Conservation (phyloP, 2,113 vertebrate genomes). For the Gymnobelideus leadbeateri region DNA sequence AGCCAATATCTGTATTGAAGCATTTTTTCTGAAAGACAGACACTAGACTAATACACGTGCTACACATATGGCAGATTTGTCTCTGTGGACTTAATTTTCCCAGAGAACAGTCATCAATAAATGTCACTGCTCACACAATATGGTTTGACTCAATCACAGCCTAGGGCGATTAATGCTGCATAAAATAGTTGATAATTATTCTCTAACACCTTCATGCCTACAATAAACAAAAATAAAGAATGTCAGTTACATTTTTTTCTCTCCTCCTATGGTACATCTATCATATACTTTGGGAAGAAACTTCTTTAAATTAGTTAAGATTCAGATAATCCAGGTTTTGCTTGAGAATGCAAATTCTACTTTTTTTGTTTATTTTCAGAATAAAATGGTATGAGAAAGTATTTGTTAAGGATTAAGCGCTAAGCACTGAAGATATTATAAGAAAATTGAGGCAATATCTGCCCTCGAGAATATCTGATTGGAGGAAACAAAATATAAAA, state of each 20-base stretch:
- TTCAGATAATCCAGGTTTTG: neutral
- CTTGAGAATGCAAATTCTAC: neutral
- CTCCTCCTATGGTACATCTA: neutral
- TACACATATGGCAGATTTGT: neutral
- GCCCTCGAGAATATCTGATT: neutral
- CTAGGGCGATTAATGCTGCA: neutral
- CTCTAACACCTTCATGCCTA: neutral
- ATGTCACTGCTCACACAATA: neutral
- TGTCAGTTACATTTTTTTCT: neutral
- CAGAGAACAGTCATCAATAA: neutral
- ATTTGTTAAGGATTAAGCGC: neutral
- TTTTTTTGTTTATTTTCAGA: neutral
- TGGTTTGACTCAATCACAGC: neutral
- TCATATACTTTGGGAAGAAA: neutral
- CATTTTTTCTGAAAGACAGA: neutral
- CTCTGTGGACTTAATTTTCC: neutral
- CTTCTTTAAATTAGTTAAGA: neutral
- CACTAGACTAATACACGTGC: neutral
- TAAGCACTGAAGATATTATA: neutral
- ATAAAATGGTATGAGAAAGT: neutral
- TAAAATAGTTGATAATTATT: conserved; percentile 1
- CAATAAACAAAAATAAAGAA: neutral
- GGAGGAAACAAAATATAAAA: neutral
- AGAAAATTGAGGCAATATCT: neutral
- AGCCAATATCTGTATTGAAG: neutral